Evolutionary conservation across 2,888 invertebrate genomes (phyloP).

Genomic region (Sphaeridia pumilis): DNA sequence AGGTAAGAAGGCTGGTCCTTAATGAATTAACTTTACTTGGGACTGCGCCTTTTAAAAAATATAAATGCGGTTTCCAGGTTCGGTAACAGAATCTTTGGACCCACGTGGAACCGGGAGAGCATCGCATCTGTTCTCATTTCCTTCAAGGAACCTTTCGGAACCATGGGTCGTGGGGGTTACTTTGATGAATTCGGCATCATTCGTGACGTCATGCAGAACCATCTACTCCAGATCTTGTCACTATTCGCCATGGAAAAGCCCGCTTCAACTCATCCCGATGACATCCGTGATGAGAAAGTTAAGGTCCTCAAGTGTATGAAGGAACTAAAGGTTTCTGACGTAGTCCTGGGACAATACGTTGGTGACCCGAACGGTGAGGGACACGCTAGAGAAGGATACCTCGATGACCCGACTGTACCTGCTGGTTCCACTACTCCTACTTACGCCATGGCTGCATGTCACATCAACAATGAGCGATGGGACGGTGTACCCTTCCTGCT

Average conservation of each 20-base stretch:
- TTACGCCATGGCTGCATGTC: conserved; percentile 75
- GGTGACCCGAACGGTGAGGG: conserved; percentile 68
- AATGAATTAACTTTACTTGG: too few species aligned
- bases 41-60: too few species aligned
- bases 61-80: conserved; percentile 53
- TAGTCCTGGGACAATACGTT: conserved; percentile 89
- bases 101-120: conserved; percentile 95
- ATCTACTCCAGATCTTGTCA: conserved; percentile 89
- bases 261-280: conserved; percentile 82
- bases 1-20: too few species aligned
- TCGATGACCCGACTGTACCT: conserved; percentile 91
- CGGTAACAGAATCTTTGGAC: conserved; percentile 85
- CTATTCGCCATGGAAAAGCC: conserved; percentile 99
- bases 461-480: conserved; percentile 95
- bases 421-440: conserved; percentile 82
- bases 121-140: conserved; percentile 89
- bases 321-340: conserved; percentile 61
- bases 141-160: conserved; percentile 98
- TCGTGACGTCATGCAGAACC: conserved; percentile 99
- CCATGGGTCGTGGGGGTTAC: conserved; percentile 95
- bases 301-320: conserved; percentile 84
- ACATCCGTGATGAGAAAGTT: conserved; percentile 92
- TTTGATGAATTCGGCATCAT: conserved; percentile 98
- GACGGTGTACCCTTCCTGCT: conserved; percentile 97
- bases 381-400: conserved; percentile 69